phyloP scores from a whole-genome alignment of 92 coral and sea anemone species.

The Phymanthus crucifer region DNA sequence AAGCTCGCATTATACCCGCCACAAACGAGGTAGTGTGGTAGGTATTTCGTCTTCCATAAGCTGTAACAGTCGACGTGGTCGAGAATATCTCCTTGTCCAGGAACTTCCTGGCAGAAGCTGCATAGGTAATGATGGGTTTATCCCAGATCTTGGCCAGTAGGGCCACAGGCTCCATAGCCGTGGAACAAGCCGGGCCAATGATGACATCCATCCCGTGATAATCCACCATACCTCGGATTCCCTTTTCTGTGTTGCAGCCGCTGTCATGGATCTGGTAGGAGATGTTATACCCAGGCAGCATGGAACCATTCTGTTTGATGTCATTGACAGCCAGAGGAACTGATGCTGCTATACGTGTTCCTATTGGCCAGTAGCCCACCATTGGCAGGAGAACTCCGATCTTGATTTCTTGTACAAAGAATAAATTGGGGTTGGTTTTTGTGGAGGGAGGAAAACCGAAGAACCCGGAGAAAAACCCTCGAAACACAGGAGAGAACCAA shows the following conservation, averaged over 20 bases:
- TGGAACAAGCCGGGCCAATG: conserved; percentile 77
- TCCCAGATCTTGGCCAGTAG: conserved; percentile 69
- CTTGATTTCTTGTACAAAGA: conserved; percentile 46
- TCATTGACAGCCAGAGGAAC: conserved; percentile 64
- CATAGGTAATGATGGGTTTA: conserved; percentile 72
- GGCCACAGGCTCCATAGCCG: conserved; percentile 62
- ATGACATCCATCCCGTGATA: conserved; percentile 44
- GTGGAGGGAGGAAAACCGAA: no score
- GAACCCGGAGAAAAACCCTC: no score
- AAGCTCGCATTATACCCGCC: conserved; percentile 41
- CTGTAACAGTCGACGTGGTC: conserved; percentile 64
- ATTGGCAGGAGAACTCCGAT: conserved; percentile 69
- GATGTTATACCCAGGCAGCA: conserved; percentile 56
- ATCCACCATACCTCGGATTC: conserved; percentile 64
- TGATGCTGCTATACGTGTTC: conserved; percentile 75
- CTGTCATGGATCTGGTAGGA: conserved; percentile 65
- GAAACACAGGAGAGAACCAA: no score
- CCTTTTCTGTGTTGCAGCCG: conserved; percentile 63
- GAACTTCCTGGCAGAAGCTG: conserved; percentile 69
- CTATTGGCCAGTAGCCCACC: conserved; percentile 80
- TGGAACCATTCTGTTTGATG: conserved; percentile 40
- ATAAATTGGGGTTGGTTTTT: no score
- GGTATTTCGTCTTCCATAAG: conserved; percentile 65
- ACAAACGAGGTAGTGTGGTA: conserved; percentile 59
- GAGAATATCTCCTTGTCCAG: conserved; percentile 51